These are phyloP conservation scores for Festucalex cinctus DNA, from an alignment of 2,113 vertebrate genomes.

Conservation along the genomic window DNA sequence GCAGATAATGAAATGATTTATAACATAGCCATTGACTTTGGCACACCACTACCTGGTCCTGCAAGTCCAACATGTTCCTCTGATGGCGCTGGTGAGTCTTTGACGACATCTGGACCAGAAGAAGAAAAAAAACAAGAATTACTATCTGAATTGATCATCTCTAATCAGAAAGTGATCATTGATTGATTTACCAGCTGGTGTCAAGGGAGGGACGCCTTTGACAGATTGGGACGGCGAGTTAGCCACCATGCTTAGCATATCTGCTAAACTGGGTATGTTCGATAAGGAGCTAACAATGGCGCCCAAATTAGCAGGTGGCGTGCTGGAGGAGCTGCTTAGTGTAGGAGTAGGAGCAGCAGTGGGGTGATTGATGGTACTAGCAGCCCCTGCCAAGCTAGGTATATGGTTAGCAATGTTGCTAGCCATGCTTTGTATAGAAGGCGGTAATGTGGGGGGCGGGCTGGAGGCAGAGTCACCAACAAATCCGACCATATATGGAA, in stretches of 20 bases:
- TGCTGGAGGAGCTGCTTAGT: not conserved
- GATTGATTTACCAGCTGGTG: constrained; percentile 6
- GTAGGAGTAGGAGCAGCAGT: not conserved
- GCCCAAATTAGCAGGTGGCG: constrained; percentile 9
- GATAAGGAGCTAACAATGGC: constrained; percentile 35
- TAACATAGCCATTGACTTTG: not conserved
- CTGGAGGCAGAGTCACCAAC: not conserved
- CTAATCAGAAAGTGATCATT: not conserved
- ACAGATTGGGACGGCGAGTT: constrained; percentile 3
- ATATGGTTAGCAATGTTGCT: constrained; percentile 25
- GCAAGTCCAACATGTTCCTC: not conserved
- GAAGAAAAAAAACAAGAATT: not conserved
- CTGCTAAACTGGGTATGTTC: constrained; percentile 32
- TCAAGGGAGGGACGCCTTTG: not conserved
- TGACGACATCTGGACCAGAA: constrained; percentile 44
- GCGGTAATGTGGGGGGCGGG: not conserved
- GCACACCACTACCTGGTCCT: constrained; percentile 19
- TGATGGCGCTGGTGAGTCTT: not conserved
- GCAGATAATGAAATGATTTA: not conserved
- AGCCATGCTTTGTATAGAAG: constrained; percentile 16
- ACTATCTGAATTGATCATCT: not conserved
- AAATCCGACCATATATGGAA: constrained; percentile 25
- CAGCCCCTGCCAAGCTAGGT: constrained; percentile 37
- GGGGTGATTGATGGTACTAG: constrained; percentile 13
- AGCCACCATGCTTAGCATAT: constrained; percentile 15